These are phyloP conservation scores for Polydrusus tereticollis DNA, from an alignment of 2,888 invertebrate species.

Conservation along the genomic window DNA sequence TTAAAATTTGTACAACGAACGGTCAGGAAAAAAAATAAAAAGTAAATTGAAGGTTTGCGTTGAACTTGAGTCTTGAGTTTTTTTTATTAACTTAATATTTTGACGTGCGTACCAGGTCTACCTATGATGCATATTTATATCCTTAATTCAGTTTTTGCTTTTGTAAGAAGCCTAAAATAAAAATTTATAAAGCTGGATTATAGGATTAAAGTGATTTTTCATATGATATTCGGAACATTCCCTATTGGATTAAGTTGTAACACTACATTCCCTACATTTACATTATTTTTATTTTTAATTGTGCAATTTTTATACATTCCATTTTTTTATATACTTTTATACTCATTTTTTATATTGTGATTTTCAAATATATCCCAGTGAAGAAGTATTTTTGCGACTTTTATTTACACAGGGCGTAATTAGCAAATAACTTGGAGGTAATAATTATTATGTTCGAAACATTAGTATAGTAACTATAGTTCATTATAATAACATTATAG, in stretches of 20 bases:
- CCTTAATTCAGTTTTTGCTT: background rate
- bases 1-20: no score
- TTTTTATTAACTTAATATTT: background rate
- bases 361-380: conserved; percentile 50
- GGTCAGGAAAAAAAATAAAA: no score
- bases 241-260: conserved; percentile 29
- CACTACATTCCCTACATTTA: conserved; percentile 37
- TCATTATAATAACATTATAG: no score
- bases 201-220: conserved; percentile 8
- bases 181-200: background rate
- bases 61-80: no score
- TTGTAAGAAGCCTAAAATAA: background rate
- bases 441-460: no score
- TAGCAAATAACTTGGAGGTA: no score
- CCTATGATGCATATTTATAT: background rate
- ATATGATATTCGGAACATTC: conserved; percentile 19
- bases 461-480: no score
- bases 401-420: background rate
- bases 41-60: no score
- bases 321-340: conserved; percentile 42
- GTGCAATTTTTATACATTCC: conserved; percentile 50
- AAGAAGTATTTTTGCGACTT: conserved; percentile 37
- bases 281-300: conserved; percentile 33
- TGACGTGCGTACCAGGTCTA: background rate
- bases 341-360: conserved; percentile 52